phyloP scores from a whole-genome alignment of 2,113 vertebrate species.

The Carettochelys insculpta region DNA sequence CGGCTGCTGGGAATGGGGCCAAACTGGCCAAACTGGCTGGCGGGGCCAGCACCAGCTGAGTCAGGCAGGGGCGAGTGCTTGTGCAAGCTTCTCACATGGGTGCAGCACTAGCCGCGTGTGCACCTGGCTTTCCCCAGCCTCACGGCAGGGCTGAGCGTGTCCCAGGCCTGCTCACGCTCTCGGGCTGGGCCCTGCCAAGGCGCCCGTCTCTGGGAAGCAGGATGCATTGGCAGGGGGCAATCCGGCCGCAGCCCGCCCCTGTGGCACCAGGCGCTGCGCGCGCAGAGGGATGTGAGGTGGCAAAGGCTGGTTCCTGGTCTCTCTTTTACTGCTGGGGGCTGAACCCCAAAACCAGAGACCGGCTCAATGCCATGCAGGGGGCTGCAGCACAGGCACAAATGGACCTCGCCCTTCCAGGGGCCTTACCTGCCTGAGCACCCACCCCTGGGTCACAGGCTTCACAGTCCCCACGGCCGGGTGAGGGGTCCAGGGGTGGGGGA shows the following conservation, averaged over 20 bases:
- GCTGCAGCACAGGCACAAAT: neutral
- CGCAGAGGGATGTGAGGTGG: neutral
- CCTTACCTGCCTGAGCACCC: neutral
- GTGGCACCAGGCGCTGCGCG: too few species aligned
- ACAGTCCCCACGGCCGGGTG: neutral
- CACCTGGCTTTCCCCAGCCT: neutral
- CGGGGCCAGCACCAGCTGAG: neutral
- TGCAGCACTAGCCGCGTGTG: neutral
- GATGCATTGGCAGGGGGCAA: too few species aligned
- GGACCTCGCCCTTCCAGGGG: neutral
- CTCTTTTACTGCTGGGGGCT: neutral
- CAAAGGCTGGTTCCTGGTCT: neutral
- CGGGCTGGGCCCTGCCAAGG: neutral
- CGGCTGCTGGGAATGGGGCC: neutral
- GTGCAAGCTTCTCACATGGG: neutral
- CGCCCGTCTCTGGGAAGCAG: too few species aligned
- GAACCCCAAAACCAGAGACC: neutral
- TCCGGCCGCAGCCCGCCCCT: too few species aligned
- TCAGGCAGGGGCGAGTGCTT: too few species aligned
- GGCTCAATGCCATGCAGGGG: neutral
- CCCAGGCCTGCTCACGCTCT: neutral
- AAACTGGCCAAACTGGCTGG: neutral
- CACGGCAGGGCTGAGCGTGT: neutral
- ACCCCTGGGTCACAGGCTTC: neutral
- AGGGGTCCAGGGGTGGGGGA: too few species aligned